Evolutionary conservation across 2,888 invertebrate genomes (phyloP).

Genomic region (Tethea ocularis): DNA sequence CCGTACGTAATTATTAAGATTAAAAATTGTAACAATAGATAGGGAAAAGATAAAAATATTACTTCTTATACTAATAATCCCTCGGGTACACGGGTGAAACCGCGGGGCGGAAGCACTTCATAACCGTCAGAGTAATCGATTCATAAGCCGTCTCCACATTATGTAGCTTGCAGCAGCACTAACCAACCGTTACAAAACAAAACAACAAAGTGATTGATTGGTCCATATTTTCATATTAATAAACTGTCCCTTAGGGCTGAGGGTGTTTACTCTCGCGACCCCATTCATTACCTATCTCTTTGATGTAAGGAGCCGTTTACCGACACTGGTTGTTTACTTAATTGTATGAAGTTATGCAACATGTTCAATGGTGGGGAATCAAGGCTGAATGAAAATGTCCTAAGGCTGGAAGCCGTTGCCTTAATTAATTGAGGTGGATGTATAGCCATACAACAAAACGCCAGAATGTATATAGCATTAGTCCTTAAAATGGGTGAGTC

Average conservation of each 20-base stretch:
- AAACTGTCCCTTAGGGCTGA: slow-evolving; percentile 9
- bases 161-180: background rate
- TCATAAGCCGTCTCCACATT: background rate
- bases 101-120: too few relatives aligned
- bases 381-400: background rate
- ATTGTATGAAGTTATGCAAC: slow-evolving; percentile 32
- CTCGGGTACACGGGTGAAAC: too few relatives aligned
- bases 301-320: slow-evolving; percentile 32
- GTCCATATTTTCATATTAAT: slow-evolving; percentile 31
- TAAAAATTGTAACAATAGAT: too few relatives aligned
- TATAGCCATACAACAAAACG: background rate
- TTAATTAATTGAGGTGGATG: background rate
- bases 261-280: slow-evolving; percentile 3
- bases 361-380: slow-evolving; percentile 15
- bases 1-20: too few relatives aligned
- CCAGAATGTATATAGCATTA: too few relatives aligned
- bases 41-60: too few relatives aligned
- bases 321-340: slow-evolving; percentile 28
- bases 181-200: background rate
- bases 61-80: too few relatives aligned
- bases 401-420: background rate
- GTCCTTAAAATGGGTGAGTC: too few relatives aligned
- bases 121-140: background rate
- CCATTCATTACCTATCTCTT: slow-evolving; percentile 26
- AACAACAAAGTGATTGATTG: background rate